Conservation (phyloP, 1,140 invertebrate species). For the Campoletis sonorensis region DNA sequence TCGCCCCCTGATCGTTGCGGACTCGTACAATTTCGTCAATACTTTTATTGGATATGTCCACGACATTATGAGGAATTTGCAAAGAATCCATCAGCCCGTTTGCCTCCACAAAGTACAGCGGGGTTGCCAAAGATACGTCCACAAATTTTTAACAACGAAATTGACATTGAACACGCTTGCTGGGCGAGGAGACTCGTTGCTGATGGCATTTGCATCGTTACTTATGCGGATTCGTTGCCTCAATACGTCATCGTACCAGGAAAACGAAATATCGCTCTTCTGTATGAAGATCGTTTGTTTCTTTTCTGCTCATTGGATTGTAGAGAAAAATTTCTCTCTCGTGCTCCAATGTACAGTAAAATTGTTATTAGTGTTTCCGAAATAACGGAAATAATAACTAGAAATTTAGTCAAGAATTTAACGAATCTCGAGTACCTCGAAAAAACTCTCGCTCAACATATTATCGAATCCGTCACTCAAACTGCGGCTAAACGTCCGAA, state of each 20-base stretch:
- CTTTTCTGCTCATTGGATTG: conserved; percentile 77
- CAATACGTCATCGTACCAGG: conserved; percentile 73
- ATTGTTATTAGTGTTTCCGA: conserved; percentile 70
- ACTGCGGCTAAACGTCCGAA: conserved; percentile 76
- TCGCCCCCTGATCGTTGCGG: conserved; percentile 75
- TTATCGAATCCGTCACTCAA: conserved; percentile 76
- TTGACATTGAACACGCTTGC: conserved; percentile 59
- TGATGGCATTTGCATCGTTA: conserved; percentile 78
- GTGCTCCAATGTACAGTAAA: conserved; percentile 72
- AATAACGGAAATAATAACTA: conserved; percentile 67
- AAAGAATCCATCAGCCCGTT: conserved; percentile 67
- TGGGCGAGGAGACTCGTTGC: conserved; percentile 68
- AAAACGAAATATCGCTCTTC: conserved; percentile 66
- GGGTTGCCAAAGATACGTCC: conserved; percentile 76
- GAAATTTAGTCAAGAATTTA: conserved; percentile 66
- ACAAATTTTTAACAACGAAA: conserved; percentile 66
- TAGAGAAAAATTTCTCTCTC: conserved; percentile 74
- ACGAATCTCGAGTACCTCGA: conserved; percentile 79
- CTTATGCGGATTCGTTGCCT: conserved; percentile 76
- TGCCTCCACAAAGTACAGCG: conserved; percentile 63
- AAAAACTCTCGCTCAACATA: conserved; percentile 75
- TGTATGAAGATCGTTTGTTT: conserved; percentile 74
- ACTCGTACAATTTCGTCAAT: conserved; percentile 75
- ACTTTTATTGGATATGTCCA: conserved; percentile 79
- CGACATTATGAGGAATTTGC: conserved; percentile 74